Evolutionary conservation across 2,113 vertebrate species (phyloP).

Genomic region (Corydoras maculifer): DNA sequence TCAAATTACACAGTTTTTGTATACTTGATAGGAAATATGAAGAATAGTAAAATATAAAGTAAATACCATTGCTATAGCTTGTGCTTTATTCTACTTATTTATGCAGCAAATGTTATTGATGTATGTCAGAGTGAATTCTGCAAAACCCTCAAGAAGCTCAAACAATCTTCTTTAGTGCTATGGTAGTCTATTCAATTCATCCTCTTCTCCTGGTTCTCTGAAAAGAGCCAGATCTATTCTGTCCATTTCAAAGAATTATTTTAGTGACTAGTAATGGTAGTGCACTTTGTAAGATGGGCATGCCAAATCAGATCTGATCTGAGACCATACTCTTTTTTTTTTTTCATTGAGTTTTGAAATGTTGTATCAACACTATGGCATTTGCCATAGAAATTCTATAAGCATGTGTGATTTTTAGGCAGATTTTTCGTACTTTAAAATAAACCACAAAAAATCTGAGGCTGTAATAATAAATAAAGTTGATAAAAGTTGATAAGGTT

Average conservation of each 20-base stretch:
- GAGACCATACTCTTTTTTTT: neutral
- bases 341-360: constrained; percentile 16
- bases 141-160: constrained; percentile 17
- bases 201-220: constrained; percentile 5
- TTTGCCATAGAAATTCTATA: neutral
- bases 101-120: constrained; percentile 18
- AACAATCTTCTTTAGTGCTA: constrained; percentile 21
- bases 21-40: constrained; percentile 4
- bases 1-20: neutral
- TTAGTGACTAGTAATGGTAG: constrained; percentile 21
- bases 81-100: constrained; percentile 17
- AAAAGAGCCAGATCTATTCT: constrained; percentile 10
- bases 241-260: constrained; percentile 28
- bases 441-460: no score
- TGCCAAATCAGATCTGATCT: constrained; percentile 10
- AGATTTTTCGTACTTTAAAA: neutral
- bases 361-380: constrained; percentile 2
- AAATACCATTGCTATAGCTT: neutral
- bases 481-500: no score
- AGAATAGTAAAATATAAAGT: constrained; percentile 3
- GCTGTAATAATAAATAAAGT: no score
- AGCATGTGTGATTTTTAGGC: neutral
- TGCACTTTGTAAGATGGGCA: constrained; percentile 13
- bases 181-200: constrained; percentile 20
- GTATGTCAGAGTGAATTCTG: constrained; percentile 20